These are phyloP conservation scores for Picathartes gymnocephalus DNA, from an alignment of 2,113 vertebrate species.

Conservation along the genomic window DNA sequence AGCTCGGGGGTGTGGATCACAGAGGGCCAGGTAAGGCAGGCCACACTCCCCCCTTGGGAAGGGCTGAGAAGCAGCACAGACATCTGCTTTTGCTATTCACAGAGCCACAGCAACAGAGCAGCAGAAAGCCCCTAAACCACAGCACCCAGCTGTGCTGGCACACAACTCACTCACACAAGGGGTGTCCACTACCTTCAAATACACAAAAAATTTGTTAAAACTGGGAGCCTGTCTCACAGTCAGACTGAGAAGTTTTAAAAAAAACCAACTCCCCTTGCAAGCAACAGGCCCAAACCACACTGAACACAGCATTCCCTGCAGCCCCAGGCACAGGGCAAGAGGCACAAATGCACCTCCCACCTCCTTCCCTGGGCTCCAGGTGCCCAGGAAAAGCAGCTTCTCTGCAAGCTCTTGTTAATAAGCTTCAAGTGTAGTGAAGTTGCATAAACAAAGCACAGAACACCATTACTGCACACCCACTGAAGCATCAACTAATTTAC, in stretches of 20 bases:
- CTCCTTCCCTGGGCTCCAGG: not conserved
- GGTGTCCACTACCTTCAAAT: not conserved
- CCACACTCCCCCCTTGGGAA: not conserved
- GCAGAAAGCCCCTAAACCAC: not conserved
- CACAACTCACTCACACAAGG: fast-evolving
- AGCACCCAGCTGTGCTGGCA: not conserved
- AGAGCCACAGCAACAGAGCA: not conserved
- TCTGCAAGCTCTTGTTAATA: not conserved
- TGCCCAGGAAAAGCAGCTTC: not conserved
- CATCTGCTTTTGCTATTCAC: not conserved
- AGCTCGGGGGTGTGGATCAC: not conserved
- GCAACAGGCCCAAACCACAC: not conserved
- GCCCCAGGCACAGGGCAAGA: not conserved
- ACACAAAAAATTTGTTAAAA: not conserved
- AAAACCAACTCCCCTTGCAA: not conserved
- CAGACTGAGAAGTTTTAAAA: not conserved
- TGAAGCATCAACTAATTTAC: not conserved
- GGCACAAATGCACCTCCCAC: not conserved
- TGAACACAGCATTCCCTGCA: fast-evolving
- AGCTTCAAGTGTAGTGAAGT: not conserved
- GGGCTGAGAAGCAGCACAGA: not conserved
- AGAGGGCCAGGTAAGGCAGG: not conserved
- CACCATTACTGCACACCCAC: not conserved
- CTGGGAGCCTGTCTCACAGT: not conserved
- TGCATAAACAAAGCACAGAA: not conserved